These are phyloP conservation scores for Sebastes paucispinis DNA, from an alignment of 2,797 vertebrate species.

Conservation along the genomic window DNA sequence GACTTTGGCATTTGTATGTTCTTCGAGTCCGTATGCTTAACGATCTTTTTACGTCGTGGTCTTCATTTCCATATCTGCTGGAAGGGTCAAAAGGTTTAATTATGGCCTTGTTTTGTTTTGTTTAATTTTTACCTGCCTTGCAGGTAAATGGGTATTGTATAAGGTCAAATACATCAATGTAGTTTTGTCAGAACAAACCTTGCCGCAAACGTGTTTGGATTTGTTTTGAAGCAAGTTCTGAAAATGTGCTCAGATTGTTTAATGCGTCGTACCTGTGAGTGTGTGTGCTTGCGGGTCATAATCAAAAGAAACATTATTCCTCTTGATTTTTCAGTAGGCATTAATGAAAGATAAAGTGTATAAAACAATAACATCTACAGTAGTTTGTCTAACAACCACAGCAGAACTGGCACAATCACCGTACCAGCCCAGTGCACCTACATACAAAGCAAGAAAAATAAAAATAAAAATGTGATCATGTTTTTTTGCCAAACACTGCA, in stretches of 20 bases:
- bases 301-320: background rate
- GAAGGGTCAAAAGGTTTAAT: conserved; percentile 8
- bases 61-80: background rate
- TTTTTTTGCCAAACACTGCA: background rate
- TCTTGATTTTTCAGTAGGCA: background rate
- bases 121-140: background rate
- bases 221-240: background rate
- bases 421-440: background rate
- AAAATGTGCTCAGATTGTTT: background rate
- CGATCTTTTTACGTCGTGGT: background rate
- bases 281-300: background rate
- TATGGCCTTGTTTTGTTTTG: background rate
- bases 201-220: background rate
- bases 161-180: conserved; percentile 7
- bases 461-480: background rate
- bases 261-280: background rate
- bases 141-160: conserved; percentile 1
- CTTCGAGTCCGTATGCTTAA: background rate
- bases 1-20: background rate
- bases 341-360: background rate
- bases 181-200: background rate
- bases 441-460: background rate
- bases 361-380: background rate
- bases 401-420: background rate
- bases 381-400: background rate